phyloP scores from a whole-genome alignment of 2,797 vertebrate genomes.

The Fratercula arctica region DNA sequence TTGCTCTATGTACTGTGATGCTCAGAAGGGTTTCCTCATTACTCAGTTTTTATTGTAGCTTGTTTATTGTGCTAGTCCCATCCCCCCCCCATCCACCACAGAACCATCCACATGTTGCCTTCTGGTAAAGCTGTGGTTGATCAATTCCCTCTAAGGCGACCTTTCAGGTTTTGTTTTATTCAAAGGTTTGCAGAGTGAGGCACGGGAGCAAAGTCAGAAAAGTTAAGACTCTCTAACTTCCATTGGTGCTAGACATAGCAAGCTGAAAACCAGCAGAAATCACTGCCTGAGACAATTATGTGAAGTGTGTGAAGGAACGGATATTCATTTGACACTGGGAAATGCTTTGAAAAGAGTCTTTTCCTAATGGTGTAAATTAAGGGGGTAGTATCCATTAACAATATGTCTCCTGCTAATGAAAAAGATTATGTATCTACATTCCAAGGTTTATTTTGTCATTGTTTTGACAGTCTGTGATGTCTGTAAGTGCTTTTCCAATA shows the following conservation, averaged over 20 bases:
- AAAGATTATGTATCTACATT: conserved; percentile 33
- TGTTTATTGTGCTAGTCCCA: not conserved
- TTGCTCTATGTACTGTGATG: not conserved
- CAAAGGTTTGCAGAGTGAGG: not conserved
- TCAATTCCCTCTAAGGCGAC: not conserved
- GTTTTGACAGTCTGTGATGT: conserved; percentile 38
- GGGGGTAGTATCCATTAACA: conserved; percentile 9
- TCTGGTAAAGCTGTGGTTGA: not conserved
- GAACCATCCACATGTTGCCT: not conserved
- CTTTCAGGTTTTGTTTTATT: not conserved
- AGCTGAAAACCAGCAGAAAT: not conserved
- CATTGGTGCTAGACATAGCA: not conserved
- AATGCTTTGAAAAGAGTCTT: conserved; percentile 35
- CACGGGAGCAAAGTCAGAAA: not conserved
- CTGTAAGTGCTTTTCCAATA: conserved; percentile 60
- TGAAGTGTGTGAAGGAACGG: not conserved
- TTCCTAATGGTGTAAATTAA: conserved; percentile 35
- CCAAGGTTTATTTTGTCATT: conserved; percentile 53
- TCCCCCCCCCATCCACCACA: not conserved
- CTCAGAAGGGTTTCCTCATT: not conserved
- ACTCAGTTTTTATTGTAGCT: not conserved
- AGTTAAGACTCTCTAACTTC: not conserved
- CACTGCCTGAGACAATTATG: not conserved
- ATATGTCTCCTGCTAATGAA: conserved; percentile 5
- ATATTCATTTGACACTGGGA: not conserved